Base-by-base conservation (phyloP, 2,797 vertebrate species). In the Natrix natrix region DNA sequence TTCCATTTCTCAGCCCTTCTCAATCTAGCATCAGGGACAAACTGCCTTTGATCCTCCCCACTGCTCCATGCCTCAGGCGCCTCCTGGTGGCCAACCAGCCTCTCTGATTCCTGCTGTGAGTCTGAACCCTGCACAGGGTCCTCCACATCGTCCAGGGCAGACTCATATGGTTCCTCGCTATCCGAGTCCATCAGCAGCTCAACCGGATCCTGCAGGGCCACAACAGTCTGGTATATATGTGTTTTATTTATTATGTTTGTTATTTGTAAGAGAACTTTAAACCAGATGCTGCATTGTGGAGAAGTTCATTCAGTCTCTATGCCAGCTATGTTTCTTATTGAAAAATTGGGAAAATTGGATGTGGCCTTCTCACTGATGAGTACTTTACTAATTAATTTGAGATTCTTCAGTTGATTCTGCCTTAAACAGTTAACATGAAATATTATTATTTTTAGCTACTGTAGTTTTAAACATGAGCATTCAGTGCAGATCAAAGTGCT, bases 391-490 rank as follows among this genome's bases (percentile, higher is more conserved):
- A 83, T 83, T 83, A 83, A 48, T 83, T 48, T 48, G 74, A 83
- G 74, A 83, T 83, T 83, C 8, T 83, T 48, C 74, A 83, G 10
- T 92, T 92, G 24, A 55, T 89, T 88, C 63, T 95, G 17, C 14
- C 59, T 74, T 94, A 12, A 90, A 0, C 86, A 1, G 83, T 93
- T 94, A n/a, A 16, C n/a, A 78, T 56, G 13, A 92, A 4, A 86
- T 93, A 69, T 92, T 90, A 8, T 60, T 91, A 52, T 63, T 86
- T 95, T 89, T 55, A 56, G 13, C 28, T 59, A n/a, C 26, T 8
- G 7, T 24, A 20, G 63, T 69, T 26, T 22, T 94, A 96, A 69
- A 87, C 74, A 7, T 1, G 83, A 88, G 13, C 4, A 37, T 59
- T 54, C 7, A 4, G 22, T 55, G 48, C 74, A 87, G n/a, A 54